These are phyloP conservation scores for Hesperophylax magnus DNA, from an alignment of 1,140 invertebrate species.

Conservation along the genomic window DNA sequence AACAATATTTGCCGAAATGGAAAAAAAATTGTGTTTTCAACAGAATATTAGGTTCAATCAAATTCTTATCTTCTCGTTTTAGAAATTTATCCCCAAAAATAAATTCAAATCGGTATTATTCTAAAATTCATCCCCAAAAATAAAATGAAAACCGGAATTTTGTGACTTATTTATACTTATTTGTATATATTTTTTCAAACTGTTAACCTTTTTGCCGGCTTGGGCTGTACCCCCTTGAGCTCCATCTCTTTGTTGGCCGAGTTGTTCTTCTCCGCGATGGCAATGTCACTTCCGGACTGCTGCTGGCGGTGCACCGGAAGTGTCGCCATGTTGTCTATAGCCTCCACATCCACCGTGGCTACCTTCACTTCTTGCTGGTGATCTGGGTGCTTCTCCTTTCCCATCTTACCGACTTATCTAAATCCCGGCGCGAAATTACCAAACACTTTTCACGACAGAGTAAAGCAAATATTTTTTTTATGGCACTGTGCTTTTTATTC, in stretches of 20 bases:
- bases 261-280: slow-evolving; percentile 84
- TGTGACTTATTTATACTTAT: too few species aligned
- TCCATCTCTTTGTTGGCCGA: slow-evolving; percentile 90
- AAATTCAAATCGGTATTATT: too few species aligned
- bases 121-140: too few species aligned
- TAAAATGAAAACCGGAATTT: too few species aligned
- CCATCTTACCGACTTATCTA: slow-evolving; percentile 60
- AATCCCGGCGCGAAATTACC: neutral
- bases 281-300: slow-evolving; percentile 74
- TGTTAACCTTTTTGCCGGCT: slow-evolving; percentile 82
- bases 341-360: slow-evolving; percentile 86
- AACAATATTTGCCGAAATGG: too few species aligned
- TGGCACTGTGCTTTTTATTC: neutral
- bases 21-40: too few species aligned
- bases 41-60: too few species aligned
- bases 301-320: slow-evolving; percentile 81
- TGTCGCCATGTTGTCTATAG: slow-evolving; percentile 88
- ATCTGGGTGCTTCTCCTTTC: slow-evolving; percentile 68
- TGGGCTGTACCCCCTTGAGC: slow-evolving; percentile 85
- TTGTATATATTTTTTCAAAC: neutral
- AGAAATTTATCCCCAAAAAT: too few species aligned
- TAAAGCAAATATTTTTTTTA: neutral
- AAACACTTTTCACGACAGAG: neutral
- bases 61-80: too few species aligned
- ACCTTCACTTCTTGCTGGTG: slow-evolving; percentile 86